phyloP scores from a whole-genome alignment of 1,140 invertebrate species.

The Armadillidium nasatum region DNA sequence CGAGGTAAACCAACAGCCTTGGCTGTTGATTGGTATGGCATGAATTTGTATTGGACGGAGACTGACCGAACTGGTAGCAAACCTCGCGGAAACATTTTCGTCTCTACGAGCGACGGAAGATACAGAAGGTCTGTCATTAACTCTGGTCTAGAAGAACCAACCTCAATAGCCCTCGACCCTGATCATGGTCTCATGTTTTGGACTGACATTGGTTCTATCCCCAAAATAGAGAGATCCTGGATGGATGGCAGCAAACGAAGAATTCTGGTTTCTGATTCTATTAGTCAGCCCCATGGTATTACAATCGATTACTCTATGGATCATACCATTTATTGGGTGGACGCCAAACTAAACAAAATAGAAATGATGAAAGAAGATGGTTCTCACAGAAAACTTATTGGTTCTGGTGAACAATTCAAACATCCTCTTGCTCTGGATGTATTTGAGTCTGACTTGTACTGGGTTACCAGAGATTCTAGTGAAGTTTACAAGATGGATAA shows the following conservation, averaged over 20 bases:
- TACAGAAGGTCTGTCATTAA: constrained; percentile 70
- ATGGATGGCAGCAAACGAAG: constrained; percentile 88
- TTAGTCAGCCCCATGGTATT: constrained; percentile 79
- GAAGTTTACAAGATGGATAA: constrained; percentile 86
- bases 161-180: constrained; percentile 81
- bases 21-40: constrained; percentile 85
- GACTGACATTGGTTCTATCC: constrained; percentile 75
- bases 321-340: constrained; percentile 89
- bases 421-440: constrained; percentile 85
- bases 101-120: constrained; percentile 80
- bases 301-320: constrained; percentile 85
- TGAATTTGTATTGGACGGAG: constrained; percentile 93
- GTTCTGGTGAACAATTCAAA: constrained; percentile 65
- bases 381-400: constrained; percentile 60
- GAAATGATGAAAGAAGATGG: constrained; percentile 84
- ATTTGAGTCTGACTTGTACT: constrained; percentile 81
- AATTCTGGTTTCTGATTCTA: constrained; percentile 68
- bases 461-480: constrained; percentile 76
- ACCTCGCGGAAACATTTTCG: constrained; percentile 66
- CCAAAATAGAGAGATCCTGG: constrained; percentile 86
- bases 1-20: constrained; percentile 75
- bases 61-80: constrained; percentile 64
- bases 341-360: constrained; percentile 88
- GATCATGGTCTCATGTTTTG: constrained; percentile 79
- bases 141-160: constrained; percentile 67